A percentile compares a stretch with the other conserved stretches of the same genome.
These are phyloP conservation scores for Ahaetulla prasina DNA, from an alignment of 2,113 vertebrate species.

Conservation along the genomic window DNA sequence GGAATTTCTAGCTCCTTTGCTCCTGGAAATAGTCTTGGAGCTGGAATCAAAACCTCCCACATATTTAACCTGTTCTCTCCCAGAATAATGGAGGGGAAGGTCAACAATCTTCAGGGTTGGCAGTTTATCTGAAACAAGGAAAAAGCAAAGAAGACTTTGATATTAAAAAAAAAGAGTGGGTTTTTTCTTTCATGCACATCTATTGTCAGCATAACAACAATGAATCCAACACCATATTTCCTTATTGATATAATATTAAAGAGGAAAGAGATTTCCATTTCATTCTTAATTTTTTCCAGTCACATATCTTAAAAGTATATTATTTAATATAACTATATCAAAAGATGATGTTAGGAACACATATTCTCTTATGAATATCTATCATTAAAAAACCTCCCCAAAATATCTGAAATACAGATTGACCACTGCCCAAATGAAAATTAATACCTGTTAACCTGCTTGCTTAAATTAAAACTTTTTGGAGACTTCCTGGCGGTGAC, in stretches of 20 bases:
- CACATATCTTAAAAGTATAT: background rate
- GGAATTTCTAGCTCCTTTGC: background rate
- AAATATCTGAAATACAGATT: background rate
- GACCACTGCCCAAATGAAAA: background rate
- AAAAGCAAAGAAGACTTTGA: background rate
- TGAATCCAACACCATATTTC: background rate
- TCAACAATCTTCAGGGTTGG: conserved; percentile 42
- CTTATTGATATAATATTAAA: background rate
- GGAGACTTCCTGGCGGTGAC: no score
- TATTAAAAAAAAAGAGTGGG: background rate
- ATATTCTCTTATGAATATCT: background rate
- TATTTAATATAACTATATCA: background rate
- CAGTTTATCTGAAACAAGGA: conserved; percentile 48
- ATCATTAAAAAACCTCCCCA: background rate
- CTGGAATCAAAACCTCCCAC: background rate
- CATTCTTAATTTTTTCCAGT: background rate
- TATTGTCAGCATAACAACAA: background rate
- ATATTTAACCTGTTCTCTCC: background rate
- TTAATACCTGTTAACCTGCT: background rate
- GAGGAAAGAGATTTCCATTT: background rate
- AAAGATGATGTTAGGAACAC: background rate
- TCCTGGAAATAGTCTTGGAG: background rate
- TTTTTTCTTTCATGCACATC: background rate
- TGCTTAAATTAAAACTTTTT: background rate
- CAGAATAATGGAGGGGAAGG: conserved; percentile 1